A percentile compares a stretch with the other conserved stretches of the same genome.
phyloP scores from a whole-genome alignment of 2,888 invertebrate species.

The Hydropsyche betteni region DNA sequence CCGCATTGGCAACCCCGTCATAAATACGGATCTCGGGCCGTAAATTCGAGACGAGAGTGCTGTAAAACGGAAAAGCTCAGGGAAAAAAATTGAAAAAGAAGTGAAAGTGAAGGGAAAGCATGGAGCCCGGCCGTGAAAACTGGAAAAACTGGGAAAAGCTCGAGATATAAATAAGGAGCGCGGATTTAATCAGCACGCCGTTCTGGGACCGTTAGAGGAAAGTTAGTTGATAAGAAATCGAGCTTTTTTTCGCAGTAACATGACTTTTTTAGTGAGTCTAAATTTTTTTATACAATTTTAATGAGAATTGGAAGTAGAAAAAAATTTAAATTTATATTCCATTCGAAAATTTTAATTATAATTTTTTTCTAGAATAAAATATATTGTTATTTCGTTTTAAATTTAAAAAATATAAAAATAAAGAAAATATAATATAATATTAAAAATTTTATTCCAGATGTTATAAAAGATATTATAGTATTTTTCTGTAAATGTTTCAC shows the following conservation, averaged over 20 bases:
- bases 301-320: no score
- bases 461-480: no score
- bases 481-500: no score
- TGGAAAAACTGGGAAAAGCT: background rate
- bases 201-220: constrained; percentile 19
- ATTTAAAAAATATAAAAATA: no score
- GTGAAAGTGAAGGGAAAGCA: background rate
- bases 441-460: no score
- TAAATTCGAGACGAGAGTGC: constrained; percentile 17
- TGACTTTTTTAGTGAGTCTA: constrained; percentile 1
- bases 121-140: background rate
- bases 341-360: no score
- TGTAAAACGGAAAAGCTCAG: background rate
- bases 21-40: constrained; percentile 21
- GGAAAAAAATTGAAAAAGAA: constrained; percentile 6
- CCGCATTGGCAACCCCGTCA: constrained; percentile 24
- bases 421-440: no score
- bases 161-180: constrained; percentile 26
- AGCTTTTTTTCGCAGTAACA: background rate
- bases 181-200: constrained; percentile 34
- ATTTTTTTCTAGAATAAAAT: no score
- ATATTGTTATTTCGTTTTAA: no score
- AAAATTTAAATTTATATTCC: no score
- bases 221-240: constrained; percentile 30
- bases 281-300: no score